Base-by-base conservation (phyloP, 1,140 invertebrate genomes). In the Leptinotarsa undecemlineata region DNA sequence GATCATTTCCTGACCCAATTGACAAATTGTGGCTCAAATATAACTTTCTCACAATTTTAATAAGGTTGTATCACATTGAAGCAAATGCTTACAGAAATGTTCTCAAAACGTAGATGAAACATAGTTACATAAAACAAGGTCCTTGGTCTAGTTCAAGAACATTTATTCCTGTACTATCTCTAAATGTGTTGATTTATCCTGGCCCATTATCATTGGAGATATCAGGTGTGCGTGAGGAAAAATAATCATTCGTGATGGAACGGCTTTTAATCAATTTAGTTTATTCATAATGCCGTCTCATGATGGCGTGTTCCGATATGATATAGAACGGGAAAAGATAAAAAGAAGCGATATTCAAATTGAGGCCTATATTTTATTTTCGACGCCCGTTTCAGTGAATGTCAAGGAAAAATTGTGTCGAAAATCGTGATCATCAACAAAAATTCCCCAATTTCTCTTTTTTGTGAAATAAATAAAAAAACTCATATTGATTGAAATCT, bases 211-310 rank as follows among this genome's bases (percentile, higher is more conserved):
- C 51, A 19, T 57, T 57, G 51, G 51, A 57, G 51, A 57, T 57
- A 57, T 57, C 15, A 19, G 51, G 51, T 57, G 51, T 57, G 51
- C 51, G 51, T 57, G 51, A 57, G 51, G 51, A 57, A 57, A 57
- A 57, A 57, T 57, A 57, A 57, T 57, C 51, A 57, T 57, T 57
- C 51, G 51, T 19, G 51, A 57, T 57, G 51, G 51, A 57, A 57
- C 51, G 51, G 51, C 51, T 57, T 57, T 57, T 57, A 57, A 57
- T 57, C 51, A 57, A 57, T 57, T 57, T 57, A 57, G 51, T 57
- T 57, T 57, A 57, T 57, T 57, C 51, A 57, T 17, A 57, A 57
- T 57, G 51, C 51, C 51, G 51, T 57, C 51, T 57, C n/a, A 57
- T 57, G 51, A 19, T 57, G 51, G 51, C 51, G 51, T 57, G 51